Evolutionary conservation across 2,113 vertebrate genomes (phyloP).

Genomic region (Oryctolagus cuniculus): DNA sequence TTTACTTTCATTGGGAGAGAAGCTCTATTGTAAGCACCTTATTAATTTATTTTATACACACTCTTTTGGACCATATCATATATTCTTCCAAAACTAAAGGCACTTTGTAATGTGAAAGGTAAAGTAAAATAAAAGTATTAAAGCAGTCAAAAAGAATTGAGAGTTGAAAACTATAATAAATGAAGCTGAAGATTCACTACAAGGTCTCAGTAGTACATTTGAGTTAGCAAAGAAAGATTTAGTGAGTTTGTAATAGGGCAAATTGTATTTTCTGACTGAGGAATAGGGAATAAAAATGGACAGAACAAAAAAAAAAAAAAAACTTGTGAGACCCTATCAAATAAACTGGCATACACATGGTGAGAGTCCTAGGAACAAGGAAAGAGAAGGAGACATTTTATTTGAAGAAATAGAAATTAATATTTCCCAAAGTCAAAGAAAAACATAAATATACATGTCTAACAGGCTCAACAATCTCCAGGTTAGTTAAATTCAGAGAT

Average conservation of each 20-base stretch:
- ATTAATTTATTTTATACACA: background rate
- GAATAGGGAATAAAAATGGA: background rate
- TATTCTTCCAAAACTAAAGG: background rate
- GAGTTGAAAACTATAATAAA: background rate
- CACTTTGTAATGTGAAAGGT: background rate
- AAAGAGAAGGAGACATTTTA: background rate
- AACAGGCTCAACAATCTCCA: background rate
- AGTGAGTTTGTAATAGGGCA: background rate
- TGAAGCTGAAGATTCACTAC: background rate
- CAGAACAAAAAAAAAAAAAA: background rate
- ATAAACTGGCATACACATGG: background rate
- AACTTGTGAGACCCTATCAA: background rate
- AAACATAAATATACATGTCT: background rate
- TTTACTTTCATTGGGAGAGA: background rate
- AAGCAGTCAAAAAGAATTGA: background rate
- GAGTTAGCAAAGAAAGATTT: background rate
- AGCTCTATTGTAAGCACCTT: background rate
- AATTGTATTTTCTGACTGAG: background rate
- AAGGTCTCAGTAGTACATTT: background rate
- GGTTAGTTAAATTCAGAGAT: background rate
- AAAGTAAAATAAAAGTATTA: background rate
- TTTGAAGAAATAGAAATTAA: background rate
- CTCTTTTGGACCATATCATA: background rate
- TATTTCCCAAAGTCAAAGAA: background rate
- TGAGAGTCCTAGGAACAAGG: background rate